Conservation (phyloP, 1,140 invertebrate genomes). For the Drosophila takahashii region DNA sequence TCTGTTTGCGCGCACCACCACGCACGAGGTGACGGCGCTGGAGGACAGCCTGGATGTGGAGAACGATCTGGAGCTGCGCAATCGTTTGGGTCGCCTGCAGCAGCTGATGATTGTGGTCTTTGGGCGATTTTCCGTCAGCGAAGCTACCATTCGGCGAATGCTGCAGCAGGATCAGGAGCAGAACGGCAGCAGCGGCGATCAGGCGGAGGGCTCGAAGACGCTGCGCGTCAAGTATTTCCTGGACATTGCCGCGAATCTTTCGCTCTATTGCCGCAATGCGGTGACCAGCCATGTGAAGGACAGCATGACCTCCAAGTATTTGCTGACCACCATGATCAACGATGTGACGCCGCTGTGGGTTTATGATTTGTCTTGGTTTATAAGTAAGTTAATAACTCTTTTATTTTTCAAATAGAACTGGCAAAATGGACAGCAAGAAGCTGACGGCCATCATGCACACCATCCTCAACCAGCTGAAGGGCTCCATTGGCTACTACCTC, state of each 20-base stretch:
- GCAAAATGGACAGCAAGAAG: conserved; percentile 62
- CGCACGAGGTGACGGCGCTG: conserved; percentile 23
- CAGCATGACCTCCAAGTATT: conserved; percentile 85
- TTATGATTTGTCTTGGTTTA: not conserved
- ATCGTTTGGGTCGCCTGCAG: conserved; percentile 88
- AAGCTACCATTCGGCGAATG: conserved; percentile 68
- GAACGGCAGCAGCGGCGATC: conserved; percentile 13
- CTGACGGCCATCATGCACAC: conserved; percentile 84
- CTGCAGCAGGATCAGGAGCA: conserved; percentile 42
- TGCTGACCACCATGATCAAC: conserved; percentile 68
- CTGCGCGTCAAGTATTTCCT: conserved; percentile 74
- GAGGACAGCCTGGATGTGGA: conserved; percentile 52
- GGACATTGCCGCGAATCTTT: conserved; percentile 89
- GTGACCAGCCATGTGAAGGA: conserved; percentile 86
- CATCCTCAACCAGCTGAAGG: conserved; percentile 86
- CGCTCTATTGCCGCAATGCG: conserved; percentile 88
- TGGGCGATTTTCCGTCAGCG: conserved; percentile 87
- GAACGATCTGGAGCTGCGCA: conserved; percentile 85
- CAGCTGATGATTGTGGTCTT: conserved; percentile 90
- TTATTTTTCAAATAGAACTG: too few species aligned
- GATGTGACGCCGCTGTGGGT: conserved; percentile 69
- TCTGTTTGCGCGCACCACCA: conserved; percentile 91
- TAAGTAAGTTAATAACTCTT: too few species aligned
- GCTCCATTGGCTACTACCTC: conserved; percentile 86
- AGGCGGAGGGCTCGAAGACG: conserved; percentile 29